Evolutionary conservation across 1,140 invertebrate genomes (phyloP), one percentile per base, ranked within the genome.

Genomic region (Nasonia longicornis): DNA sequence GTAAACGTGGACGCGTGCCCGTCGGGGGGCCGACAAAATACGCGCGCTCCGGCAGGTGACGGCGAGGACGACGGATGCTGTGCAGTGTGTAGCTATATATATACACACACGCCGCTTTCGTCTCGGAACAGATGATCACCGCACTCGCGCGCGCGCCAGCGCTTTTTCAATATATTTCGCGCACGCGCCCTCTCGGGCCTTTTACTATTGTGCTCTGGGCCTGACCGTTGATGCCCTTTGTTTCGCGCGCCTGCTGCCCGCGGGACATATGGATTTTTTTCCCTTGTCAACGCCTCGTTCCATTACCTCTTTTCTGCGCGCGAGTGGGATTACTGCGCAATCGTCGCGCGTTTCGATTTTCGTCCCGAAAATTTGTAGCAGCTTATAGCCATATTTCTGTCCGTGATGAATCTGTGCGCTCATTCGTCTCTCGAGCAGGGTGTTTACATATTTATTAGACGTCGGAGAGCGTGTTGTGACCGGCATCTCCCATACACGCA

Each of bases 371-470:
- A 80, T 80, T 75, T 74, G 26, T 67, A 35, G 31, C 31, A 6
- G 31, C 31, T 35, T 26, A 26, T 26, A 26, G 1, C 1, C 26
- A 35, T 35, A 6, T 35, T 35, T 3, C 31, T 6, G 4, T 35
- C 31, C 31, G 4, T 35, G 31, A 35, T 35, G 31, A 35, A 35
- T 35, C 3, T 3, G 31, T 35, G 31, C 4, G 31, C 4, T 6
- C 52, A 63, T 75, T 74, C 48, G 26, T 77, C 45, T 31, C 35
- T 22, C 79, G 0, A 14, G 3, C 2, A 64, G 31, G 38, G 38
- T 82, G 69, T 82, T 77, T 82, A 82, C 75, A 82, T 82, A 79
- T 78, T 78, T 82, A 82, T 82, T 79, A 79, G 77, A 45, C 74
- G 71, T 45, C 75, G 42, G 63, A 14, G 67, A n/a, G 45, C 31